Conservation (phyloP, 2,797 vertebrate species). For the Yasuhikotakia modesta region DNA sequence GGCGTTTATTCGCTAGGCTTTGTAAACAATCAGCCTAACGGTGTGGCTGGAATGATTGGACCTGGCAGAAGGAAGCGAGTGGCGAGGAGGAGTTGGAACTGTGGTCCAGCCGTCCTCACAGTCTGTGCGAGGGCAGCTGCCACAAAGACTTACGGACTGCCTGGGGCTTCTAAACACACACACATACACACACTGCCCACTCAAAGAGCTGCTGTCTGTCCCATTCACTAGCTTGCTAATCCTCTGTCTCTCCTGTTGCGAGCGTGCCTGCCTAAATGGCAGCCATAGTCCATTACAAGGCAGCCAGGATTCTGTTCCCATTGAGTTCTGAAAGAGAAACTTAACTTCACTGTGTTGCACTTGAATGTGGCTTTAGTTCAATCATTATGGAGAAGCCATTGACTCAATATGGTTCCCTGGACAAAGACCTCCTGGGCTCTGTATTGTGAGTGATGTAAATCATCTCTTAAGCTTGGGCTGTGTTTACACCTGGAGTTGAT, state of each 20-base stretch:
- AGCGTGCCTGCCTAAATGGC: conserved; percentile 48
- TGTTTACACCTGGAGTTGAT: conserved; percentile 61
- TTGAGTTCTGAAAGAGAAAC: conserved; percentile 59
- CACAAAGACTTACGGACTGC: conserved; percentile 42
- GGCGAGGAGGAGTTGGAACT: conserved; percentile 74
- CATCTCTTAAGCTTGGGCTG: conserved; percentile 47
- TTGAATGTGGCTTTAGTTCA: conserved; percentile 62
- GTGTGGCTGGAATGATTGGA: conserved; percentile 75
- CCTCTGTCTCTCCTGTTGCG: conserved; percentile 47
- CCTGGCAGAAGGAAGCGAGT: conserved; percentile 75
- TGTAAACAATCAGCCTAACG: conserved; percentile 83
- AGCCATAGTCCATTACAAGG: conserved; percentile 45
- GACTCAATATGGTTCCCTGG: conserved; percentile 46
- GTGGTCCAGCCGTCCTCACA: conserved; percentile 72
- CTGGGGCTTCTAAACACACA: conserved; percentile 44
- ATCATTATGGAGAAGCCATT: conserved; percentile 55
- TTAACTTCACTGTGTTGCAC: conserved; percentile 62
- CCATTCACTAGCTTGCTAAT: conserved; percentile 60
- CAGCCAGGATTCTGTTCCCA: conserved; percentile 54
- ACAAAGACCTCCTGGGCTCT: conserved; percentile 48
- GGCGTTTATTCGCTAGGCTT: conserved; percentile 82
- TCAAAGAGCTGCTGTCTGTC: conserved; percentile 58
- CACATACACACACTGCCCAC: conserved; percentile 49
- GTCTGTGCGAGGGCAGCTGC: conserved; percentile 57
- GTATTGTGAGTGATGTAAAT: conserved; percentile 59